Conservation (phyloP, 2,113 vertebrate species). For the Daubentonia madagascariensis region DNA sequence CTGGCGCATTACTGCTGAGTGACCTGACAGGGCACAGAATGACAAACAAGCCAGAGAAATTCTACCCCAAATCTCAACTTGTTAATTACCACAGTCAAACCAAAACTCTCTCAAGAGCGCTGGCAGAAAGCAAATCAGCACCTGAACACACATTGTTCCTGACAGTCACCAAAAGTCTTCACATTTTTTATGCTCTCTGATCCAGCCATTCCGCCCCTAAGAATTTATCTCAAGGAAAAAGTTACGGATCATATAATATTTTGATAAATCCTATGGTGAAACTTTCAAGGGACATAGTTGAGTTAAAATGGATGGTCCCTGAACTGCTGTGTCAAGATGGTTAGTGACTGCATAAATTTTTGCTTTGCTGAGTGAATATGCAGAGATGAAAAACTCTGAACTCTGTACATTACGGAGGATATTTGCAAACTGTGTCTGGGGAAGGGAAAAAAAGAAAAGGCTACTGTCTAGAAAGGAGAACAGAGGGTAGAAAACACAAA, state of each 20-base stretch:
- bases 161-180: neutral
- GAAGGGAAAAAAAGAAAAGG: neutral
- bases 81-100: neutral
- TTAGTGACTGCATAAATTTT: neutral
- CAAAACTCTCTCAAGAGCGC: neutral
- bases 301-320: neutral
- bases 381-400: slow-evolving; percentile 5
- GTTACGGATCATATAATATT: neutral
- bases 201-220: neutral
- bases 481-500: neutral
- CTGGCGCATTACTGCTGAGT: neutral
- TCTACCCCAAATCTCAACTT: neutral
- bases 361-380: neutral
- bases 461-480: neutral
- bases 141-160: neutral
- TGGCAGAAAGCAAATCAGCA: neutral
- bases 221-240: slow-evolving; percentile 13
- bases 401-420: neutral
- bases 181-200: neutral
- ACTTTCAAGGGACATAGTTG: neutral
- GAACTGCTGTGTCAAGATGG: neutral
- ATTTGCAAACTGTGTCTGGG: neutral
- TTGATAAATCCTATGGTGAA: neutral
- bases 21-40: neutral
- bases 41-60: neutral